Evolutionary conservation across 2,113 vertebrate species (phyloP).

Genomic region (Sceloporus tristichus): DNA sequence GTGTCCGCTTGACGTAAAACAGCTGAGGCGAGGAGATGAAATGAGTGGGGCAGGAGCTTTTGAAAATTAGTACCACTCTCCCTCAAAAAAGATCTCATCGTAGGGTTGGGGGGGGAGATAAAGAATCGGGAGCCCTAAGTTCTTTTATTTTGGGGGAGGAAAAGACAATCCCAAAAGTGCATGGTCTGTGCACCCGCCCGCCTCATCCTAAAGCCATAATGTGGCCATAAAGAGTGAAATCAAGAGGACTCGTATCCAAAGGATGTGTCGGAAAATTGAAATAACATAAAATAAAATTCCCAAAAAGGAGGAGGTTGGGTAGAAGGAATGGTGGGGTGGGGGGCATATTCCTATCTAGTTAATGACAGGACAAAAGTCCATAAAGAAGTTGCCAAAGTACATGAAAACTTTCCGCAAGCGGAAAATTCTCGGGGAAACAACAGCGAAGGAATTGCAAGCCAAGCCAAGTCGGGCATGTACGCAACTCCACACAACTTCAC

Average conservation of each 20-base stretch:
- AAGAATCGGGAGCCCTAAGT: neutral
- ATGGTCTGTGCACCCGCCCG: neutral
- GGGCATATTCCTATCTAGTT: neutral
- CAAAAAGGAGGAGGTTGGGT: no score
- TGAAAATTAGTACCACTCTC: neutral
- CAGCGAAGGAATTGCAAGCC: neutral
- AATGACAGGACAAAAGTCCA: neutral
- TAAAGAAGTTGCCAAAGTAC: neutral
- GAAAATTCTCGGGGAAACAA: neutral
- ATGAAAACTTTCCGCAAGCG: neutral
- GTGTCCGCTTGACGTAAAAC: neutral
- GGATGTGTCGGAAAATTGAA: neutral
- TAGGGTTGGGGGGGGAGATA: neutral
- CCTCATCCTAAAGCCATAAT: neutral
- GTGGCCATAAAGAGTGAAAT: neutral
- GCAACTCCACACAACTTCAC: neutral
- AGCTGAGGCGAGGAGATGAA: neutral
- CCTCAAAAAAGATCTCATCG: neutral
- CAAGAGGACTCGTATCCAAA: neutral
- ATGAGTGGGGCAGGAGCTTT: neutral
- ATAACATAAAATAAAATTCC: neutral
- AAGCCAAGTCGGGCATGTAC: no score
- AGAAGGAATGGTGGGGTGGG: no score
- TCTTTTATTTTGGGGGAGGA: no score
- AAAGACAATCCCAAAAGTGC: neutral